Base-by-base conservation (phyloP, 2,888 invertebrate genomes). In the Andrena dorsata region DNA sequence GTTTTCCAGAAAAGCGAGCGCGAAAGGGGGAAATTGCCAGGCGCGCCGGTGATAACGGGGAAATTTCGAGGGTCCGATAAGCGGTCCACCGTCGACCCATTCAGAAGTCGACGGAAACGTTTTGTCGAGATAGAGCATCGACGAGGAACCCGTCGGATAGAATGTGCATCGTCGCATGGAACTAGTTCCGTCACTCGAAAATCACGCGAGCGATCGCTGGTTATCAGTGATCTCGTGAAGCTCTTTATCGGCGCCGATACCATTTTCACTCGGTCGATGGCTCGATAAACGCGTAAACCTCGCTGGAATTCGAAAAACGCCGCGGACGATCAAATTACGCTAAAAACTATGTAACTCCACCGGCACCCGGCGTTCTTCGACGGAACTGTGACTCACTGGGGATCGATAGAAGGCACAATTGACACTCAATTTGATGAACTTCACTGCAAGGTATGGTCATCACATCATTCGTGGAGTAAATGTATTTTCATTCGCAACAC, bases 231-330 rank as follows among this genome's bases (percentile, higher is more conserved):
- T 82, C 66, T 53, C 76, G 76, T 60, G 35, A 72, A 82, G 65
- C 76, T 72, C 83, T 82, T 82, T 82, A 82, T 82, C 76, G 71
- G 8, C 66, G 49, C 71, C 41, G 76, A 82, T 82, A 82, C 65
- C 72, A 63, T 80, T 75, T 82, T 76, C 82, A 66, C 82, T 80
- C 56, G 80, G 61, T 26, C 61, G 32, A 16, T 30, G 10, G 53
- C 32, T 6, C 49, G 73, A 80, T 80, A 80, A 80, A 80, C 73
- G 63, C 49, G 81, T 63, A 41, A 32, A 41, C 56, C 56, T 73
- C 16, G 53, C 66, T 35, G 73, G 68, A 72, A 80, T 73, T 60
- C 23, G 23, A 76, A 58, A 76, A 76, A 80, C 74, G 20, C 35
- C 32, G 32, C 23, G 2, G 78, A 69, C 72, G 66, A 80, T 53